Conservation (phyloP, 1,140 invertebrate genomes). For the Drosophila sucinea region DNA sequence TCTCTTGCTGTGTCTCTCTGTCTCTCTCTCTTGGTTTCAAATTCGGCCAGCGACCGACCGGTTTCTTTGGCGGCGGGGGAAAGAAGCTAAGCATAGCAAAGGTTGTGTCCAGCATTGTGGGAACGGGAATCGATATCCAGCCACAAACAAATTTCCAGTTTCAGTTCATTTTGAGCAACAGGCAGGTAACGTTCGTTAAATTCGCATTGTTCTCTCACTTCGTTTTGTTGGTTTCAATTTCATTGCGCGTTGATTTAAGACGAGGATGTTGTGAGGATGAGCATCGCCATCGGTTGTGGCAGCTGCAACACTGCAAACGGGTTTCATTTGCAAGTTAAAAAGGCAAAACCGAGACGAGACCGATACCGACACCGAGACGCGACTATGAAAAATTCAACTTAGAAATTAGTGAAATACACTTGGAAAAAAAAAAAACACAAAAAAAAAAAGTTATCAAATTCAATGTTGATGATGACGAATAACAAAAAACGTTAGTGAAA, state of each 20-base stretch:
- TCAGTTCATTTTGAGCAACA: constrained; percentile 73
- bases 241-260: constrained; percentile 50
- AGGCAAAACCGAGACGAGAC: constrained; percentile 15
- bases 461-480: no score
- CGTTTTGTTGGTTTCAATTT: constrained; percentile 22
- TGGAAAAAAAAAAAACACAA: not conserved
- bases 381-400: constrained; percentile 25
- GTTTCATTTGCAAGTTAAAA: constrained; percentile 62
- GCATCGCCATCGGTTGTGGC: constrained; percentile 51
- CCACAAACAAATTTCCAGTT: constrained; percentile 64
- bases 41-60: constrained; percentile 73
- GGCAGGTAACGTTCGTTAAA: constrained; percentile 60
- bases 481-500: not conserved
- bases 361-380: constrained; percentile 11
- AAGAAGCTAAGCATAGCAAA: not conserved
- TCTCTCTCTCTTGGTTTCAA: constrained; percentile 35
- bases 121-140: constrained; percentile 68
- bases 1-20: constrained; percentile 12
- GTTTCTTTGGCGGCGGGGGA: constrained; percentile 40
- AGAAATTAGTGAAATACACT: constrained; percentile 2
- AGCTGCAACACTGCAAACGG: constrained; percentile 77
- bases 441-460: not conserved
- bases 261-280: constrained; percentile 53
- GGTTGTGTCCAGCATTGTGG: constrained; percentile 58
- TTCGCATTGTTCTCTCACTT: constrained; percentile 36